Evolutionary conservation across 2,113 vertebrate genomes (phyloP).

Genomic region (Ranitomeya imitator): DNA sequence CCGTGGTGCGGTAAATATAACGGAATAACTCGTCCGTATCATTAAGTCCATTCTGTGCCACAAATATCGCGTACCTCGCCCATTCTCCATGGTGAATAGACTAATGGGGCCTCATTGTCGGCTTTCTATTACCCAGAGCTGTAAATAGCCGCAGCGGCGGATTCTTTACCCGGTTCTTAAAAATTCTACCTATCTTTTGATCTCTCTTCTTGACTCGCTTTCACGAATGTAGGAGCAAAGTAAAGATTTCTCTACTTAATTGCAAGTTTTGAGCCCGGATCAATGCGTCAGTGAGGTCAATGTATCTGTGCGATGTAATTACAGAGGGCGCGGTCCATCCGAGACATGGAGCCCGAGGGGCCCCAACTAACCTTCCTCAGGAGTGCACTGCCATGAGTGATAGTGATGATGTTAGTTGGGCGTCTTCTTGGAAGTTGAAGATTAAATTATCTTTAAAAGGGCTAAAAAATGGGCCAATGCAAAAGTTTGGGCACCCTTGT

Average conservation of each 20-base stretch:
- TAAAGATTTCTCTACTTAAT: background rate
- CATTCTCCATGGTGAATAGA: background rate
- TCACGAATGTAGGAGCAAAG: background rate
- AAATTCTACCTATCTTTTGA: background rate
- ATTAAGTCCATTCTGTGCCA: background rate
- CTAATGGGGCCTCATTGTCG: background rate
- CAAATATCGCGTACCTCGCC: background rate
- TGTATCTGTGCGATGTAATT: background rate
- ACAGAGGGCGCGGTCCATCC: background rate
- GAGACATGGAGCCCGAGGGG: too few relatives aligned
- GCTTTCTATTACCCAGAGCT: background rate
- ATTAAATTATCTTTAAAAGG: too few relatives aligned
- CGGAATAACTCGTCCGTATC: background rate
- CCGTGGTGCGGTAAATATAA: background rate
- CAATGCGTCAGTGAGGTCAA: slow-evolving; percentile 8
- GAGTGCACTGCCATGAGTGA: too few relatives aligned
- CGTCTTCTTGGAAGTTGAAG: too few relatives aligned
- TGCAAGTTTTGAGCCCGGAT: background rate
- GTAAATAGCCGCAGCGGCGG: background rate
- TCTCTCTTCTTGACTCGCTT: background rate
- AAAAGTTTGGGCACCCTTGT: too few relatives aligned
- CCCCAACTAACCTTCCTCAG: too few relatives aligned
- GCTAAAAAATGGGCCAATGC: too few relatives aligned
- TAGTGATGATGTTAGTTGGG: too few relatives aligned
- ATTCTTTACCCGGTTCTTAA: background rate